A percentile compares a stretch with the other conserved stretches of the same genome.
Conservation (phyloP, 2,888 invertebrate genomes). For the Euspilapteryx auroguttella region DNA sequence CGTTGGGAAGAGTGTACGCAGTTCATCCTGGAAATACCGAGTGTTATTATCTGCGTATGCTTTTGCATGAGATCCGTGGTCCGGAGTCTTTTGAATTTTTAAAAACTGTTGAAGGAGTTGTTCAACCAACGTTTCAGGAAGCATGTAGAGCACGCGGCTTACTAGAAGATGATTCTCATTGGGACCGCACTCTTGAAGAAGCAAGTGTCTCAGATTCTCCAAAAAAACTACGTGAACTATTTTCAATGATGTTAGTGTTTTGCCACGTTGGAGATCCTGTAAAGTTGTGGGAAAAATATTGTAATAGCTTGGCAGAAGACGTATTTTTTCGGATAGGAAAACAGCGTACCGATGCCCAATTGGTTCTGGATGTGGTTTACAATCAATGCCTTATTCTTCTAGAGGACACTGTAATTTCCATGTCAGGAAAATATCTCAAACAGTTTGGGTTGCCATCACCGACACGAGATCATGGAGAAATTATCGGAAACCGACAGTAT, state of each 20-base stretch:
- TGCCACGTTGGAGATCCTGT: conserved; percentile 5
- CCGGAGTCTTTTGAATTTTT: conserved; percentile 10
- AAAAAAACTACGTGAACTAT: conserved; percentile 7
- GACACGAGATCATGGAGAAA: too few species aligned
- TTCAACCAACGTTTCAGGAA: conserved; percentile 8
- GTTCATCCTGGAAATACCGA: conserved; percentile 8
- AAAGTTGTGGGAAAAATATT: conserved; percentile 6
- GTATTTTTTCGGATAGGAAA: too few species aligned
- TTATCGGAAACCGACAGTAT: too few species aligned
- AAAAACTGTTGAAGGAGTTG: conserved; percentile 9
- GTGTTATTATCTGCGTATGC: conserved; percentile 6
- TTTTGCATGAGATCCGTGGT: conserved; percentile 8
- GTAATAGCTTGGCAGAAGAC: background rate
- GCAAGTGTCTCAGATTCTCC: conserved; percentile 6
- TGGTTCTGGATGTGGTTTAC: too few species aligned
- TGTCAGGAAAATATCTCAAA: too few species aligned
- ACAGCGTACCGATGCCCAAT: too few species aligned
- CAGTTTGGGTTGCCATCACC: too few species aligned
- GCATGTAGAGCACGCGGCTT: conserved; percentile 8
- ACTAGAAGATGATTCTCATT: conserved; percentile 8
- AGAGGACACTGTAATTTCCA: too few species aligned
- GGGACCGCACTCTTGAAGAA: conserved; percentile 7
- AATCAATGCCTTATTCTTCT: too few species aligned
- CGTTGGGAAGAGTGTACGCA: conserved; percentile 7
- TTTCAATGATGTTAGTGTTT: conserved; percentile 6